Evolutionary conservation across 2,888 invertebrate species (phyloP).

Genomic region (Synanthedon vespiformis): DNA sequence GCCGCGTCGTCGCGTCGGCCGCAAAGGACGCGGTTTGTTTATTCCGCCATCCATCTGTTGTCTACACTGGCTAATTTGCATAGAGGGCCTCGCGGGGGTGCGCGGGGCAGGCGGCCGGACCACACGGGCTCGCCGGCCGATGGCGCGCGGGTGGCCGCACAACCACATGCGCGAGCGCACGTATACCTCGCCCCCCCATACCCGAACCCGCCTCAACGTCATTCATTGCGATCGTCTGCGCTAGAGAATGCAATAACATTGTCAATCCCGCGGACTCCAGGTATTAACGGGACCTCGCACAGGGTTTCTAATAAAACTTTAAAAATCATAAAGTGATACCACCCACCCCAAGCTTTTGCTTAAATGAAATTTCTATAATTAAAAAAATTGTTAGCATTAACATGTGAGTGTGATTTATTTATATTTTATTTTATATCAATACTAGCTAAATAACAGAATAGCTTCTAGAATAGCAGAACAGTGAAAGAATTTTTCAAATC

Average conservation of each 20-base stretch:
- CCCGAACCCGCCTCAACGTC: slow-evolving; percentile 29
- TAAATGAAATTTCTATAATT: too few species aligned
- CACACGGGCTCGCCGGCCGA: slow-evolving; percentile 62
- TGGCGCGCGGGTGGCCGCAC: slow-evolving; percentile 67
- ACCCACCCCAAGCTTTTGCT: too few species aligned
- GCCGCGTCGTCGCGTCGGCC: neutral
- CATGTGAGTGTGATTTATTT: too few species aligned
- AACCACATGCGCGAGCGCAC: slow-evolving; percentile 58
- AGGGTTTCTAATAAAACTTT: too few species aligned
- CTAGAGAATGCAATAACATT: slow-evolving; percentile 16
- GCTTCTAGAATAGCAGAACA: too few species aligned
- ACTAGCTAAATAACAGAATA: too few species aligned
- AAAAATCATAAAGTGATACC: neutral
- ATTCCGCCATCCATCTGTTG: slow-evolving; percentile 71
- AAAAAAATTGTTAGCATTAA: too few species aligned
- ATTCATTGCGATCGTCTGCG: slow-evolving; percentile 66
- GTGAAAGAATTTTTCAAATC: too few species aligned
- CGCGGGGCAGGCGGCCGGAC: slow-evolving; percentile 42
- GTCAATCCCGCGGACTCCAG: neutral
- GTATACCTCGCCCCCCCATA: slow-evolving; percentile 34
- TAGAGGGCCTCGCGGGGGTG: slow-evolving; percentile 45
- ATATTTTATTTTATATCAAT: too few species aligned
- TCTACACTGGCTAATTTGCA: slow-evolving; percentile 70
- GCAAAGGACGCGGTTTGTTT: slow-evolving; percentile 62
- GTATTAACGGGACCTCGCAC: neutral